These are phyloP conservation scores for Echinarachnius parma DNA, from an alignment of 53 echinoderm and acorn worm genomes.

Conservation along the genomic window DNA sequence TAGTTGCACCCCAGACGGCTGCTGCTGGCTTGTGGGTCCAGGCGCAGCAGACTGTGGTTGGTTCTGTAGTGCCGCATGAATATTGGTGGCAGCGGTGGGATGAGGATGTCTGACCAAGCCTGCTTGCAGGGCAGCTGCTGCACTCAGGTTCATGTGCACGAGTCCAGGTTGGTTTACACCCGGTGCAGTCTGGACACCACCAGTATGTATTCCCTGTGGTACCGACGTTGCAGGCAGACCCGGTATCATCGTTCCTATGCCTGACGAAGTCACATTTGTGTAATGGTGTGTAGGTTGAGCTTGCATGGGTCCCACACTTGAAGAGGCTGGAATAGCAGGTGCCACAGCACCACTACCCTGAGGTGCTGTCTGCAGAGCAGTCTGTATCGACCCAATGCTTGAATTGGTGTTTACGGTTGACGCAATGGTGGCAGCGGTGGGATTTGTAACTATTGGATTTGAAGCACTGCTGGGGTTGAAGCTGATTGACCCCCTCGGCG, in stretches of 20 bases:
- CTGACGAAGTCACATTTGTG: background rate
- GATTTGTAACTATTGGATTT: conserved; percentile 17
- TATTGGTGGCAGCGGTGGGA: conserved; percentile 43
- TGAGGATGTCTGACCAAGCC: background rate
- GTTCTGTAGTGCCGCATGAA: background rate
- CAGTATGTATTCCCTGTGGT: conserved; percentile 1
- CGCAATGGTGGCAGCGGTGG: conserved; percentile 11
- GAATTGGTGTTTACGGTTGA: conserved; percentile 20
- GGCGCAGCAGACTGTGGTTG: conserved; percentile 3
- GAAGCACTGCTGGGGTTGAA: conserved; percentile 22
- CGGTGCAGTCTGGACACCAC: conserved; percentile 3
- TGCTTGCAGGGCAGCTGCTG: conserved; percentile 5
- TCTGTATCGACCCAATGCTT: background rate
- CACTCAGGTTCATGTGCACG: background rate
- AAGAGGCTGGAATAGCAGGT: background rate
- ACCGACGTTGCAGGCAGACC: conserved; percentile 4
- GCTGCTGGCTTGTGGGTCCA: conserved; percentile 13
- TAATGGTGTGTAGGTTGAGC: background rate
- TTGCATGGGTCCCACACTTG: background rate
- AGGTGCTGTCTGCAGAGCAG: background rate
- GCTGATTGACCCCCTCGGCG: conserved; percentile 31
- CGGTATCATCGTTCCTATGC: background rate
- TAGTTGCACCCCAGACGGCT: too few species aligned
- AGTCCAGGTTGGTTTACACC: background rate
- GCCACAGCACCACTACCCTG: background rate